Base-by-base conservation (phyloP, 2,797 vertebrate genomes). In the Varecia variegata region DNA sequence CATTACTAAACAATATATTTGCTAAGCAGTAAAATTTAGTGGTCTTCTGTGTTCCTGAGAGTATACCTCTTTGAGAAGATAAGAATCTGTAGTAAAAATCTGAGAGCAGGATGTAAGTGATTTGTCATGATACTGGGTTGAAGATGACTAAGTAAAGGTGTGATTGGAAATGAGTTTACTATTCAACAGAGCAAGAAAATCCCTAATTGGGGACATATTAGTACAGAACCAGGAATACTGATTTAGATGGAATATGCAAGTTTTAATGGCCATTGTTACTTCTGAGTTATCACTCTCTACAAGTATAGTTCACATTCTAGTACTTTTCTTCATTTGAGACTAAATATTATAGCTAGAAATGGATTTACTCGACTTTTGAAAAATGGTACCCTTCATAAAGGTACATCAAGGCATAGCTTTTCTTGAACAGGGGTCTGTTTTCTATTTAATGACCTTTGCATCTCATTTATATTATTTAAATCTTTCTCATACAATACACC, bases 281-380 rank as follows among this genome's bases (percentile, higher is more conserved):
- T 94, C 25, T 56, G 65, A 25, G 38, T 73, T 79, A 77, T 40
- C 30, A 43, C 32, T 81, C 54, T 92, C 74, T 52, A 32, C 1
- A 65, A 38, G 38, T 50, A 25, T 25, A 79, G 77, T 81, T 52
- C 43, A 88, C 38, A 91, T 40, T 94, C 80, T 70, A 91, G 4
- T 38, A 80, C 68, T 65, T 95, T 86, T 95, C 62, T 71, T 90
- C 65, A 94, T 74, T 92, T 85, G 45, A 47, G 65, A 86, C 25
- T 79, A 90, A 80, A 60, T 68, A 90, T 17, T 88, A 3, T 73
- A 95, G 80, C 27, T 47, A 32, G 62, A 80, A 95, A 94, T 20
- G 3, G 32, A 94, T 40, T 88, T 13, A 47, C 38, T 94, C 40
- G 80, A 90, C n/a, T 70, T 91, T 65, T 40, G 85, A 65, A 87